Conservation (phyloP, 2,113 vertebrate species). For the Forbesichthys agassizii region DNA sequence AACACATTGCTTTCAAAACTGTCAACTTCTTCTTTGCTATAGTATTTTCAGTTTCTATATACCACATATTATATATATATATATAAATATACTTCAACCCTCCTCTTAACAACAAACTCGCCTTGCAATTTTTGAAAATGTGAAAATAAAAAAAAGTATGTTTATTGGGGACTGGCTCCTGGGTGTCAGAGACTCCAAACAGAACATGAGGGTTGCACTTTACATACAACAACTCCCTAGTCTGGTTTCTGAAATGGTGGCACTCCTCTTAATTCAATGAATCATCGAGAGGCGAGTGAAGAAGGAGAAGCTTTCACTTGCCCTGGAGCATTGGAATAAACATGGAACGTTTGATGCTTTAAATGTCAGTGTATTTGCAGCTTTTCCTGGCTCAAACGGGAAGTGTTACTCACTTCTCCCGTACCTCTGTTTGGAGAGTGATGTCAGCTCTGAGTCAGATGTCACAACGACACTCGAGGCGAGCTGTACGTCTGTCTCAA, state of each 20-base stretch:
- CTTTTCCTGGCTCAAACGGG: slow-evolving; percentile 42
- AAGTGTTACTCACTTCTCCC: slow-evolving; percentile 65
- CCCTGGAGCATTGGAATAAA: no score
- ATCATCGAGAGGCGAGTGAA: neutral
- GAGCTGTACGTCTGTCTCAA: slow-evolving; percentile 18
- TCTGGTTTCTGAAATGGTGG: slow-evolving; percentile 20
- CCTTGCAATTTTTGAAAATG: no score
- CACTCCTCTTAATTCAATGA: slow-evolving; percentile 5
- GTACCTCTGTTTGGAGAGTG: slow-evolving; percentile 15
- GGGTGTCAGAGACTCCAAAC: no score
- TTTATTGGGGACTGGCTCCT: no score
- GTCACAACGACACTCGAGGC: slow-evolving; percentile 36
- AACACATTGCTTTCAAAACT: no score
- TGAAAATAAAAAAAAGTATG: no score
- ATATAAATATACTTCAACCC: no score
- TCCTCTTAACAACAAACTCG: no score
- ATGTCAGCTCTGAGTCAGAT: slow-evolving; percentile 38
- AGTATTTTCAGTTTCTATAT: no score
- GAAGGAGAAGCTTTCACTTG: slow-evolving; percentile 5
- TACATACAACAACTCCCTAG: slow-evolving; percentile 23
- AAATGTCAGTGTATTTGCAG: slow-evolving; percentile 31
- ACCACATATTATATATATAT: no score
- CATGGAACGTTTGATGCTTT: slow-evolving; percentile 8
- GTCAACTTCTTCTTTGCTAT: no score
- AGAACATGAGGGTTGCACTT: neutral